phyloP scores from a whole-genome alignment of 2,797 vertebrate species.

The Anguilla obscura region DNA sequence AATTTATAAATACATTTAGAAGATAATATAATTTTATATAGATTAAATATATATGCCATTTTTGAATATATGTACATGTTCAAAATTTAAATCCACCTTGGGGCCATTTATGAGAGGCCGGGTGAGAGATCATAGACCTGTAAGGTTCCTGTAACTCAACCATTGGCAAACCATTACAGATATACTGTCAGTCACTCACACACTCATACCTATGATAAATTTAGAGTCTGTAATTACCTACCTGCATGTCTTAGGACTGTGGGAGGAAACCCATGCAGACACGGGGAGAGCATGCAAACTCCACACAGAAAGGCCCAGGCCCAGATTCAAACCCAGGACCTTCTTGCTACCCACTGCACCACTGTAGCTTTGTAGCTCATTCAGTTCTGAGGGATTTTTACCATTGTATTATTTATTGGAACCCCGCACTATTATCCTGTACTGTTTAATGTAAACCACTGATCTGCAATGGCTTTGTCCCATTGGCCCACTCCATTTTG shows the following conservation, averaged over 20 bases:
- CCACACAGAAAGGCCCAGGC: too few species aligned
- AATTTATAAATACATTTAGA: not conserved
- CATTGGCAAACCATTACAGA: not conserved
- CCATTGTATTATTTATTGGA: not conserved
- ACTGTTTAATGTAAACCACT: not conserved
- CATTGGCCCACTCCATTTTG: not conserved
- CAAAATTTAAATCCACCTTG: not conserved
- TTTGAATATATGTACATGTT: not conserved
- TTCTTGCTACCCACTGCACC: too few species aligned
- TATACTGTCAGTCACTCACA: too few species aligned
- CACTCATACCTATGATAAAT: too few species aligned
- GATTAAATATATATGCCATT: not conserved
- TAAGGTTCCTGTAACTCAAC: not conserved
- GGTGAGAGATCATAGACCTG: not conserved
- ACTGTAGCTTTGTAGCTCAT: not conserved
- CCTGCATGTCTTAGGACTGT: too few species aligned
- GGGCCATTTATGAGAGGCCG: not conserved
- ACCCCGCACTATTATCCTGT: not conserved
- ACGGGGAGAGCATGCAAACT: too few species aligned
- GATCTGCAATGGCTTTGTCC: not conserved
- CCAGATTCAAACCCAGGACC: too few species aligned
- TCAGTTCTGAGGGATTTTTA: not conserved
- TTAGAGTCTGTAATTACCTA: too few species aligned
- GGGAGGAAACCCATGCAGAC: too few species aligned
- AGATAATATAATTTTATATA: not conserved